phyloP scores from a whole-genome alignment of 2,113 vertebrate species.

The Ranitomeya imitator region DNA sequence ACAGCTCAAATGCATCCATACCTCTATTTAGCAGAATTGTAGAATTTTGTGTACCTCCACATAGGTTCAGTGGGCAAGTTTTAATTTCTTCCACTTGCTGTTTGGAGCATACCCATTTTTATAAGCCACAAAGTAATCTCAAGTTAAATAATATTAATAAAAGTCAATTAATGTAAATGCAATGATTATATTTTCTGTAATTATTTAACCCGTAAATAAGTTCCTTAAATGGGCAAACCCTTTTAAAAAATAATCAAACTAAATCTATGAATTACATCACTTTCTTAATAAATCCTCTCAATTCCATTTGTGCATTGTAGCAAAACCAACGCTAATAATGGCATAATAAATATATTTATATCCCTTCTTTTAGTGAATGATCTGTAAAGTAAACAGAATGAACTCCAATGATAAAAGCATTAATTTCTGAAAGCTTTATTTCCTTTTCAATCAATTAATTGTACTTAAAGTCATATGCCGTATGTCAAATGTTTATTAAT shows the following conservation, averaged over 20 bases:
- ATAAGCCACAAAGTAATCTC: too few species aligned
- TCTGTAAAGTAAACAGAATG: slow-evolving; percentile 42
- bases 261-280: neutral
- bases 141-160: too few species aligned
- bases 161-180: too few species aligned
- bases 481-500: slow-evolving; percentile 43
- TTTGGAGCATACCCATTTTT: too few species aligned
- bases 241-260: neutral
- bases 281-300: neutral
- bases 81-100: too few species aligned
- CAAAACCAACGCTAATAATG: slow-evolving; percentile 11
- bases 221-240: too few species aligned
- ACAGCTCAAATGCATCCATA: too few species aligned
- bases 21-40: too few species aligned
- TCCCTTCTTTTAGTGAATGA: neutral
- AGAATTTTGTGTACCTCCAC: too few species aligned
- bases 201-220: too few species aligned
- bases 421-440: slow-evolving; percentile 33
- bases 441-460: slow-evolving; percentile 40
- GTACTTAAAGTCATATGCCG: slow-evolving; percentile 40
- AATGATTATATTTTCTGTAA: too few species aligned
- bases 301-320: neutral
- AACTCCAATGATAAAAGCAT: slow-evolving; percentile 38
- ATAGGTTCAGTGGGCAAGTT: too few species aligned
- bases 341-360: slow-evolving; percentile 24